These are phyloP conservation scores for Spodoptera litura DNA, from an alignment of 1,140 invertebrate genomes.

Conservation along the genomic window DNA sequence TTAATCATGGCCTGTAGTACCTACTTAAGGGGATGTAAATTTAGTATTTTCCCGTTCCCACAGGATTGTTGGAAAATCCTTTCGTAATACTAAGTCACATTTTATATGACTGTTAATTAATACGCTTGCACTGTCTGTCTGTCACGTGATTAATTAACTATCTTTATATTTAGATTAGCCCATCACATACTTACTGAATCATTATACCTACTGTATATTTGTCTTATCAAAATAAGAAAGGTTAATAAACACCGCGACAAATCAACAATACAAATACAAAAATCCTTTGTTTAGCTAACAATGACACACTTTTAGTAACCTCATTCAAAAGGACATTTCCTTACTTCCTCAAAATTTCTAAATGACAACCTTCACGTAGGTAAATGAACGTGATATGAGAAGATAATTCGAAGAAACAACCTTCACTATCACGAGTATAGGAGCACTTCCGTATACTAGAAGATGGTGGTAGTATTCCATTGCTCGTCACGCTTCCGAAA, in stretches of 20 bases:
- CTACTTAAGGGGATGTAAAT: no score
- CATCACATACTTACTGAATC: no score
- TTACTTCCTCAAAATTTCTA: constrained; percentile 35
- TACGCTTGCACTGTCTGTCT: no score
- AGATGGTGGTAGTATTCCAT: not conserved
- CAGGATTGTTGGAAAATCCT: no score
- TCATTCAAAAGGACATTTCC: not conserved
- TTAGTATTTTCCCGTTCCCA: no score
- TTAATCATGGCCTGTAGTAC: not conserved
- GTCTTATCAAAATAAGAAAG: no score
- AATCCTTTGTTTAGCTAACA: not conserved
- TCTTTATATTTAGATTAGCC: no score
- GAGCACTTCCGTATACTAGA: constrained; percentile 6
- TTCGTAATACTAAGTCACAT: no score
- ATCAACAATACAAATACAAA: not conserved
- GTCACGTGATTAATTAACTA: no score
- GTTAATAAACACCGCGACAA: no score
- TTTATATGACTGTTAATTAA: no score
- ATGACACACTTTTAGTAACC: not conserved
- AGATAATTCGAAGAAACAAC: constrained; percentile 21
- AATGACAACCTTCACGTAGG: constrained; percentile 18
- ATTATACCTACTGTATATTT: no score
- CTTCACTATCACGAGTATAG: not conserved
- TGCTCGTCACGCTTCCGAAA: not conserved
- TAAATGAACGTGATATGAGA: constrained; percentile 18